Conservation (phyloP, 2,113 vertebrate species). For the Tricholaema leucomelas region DNA sequence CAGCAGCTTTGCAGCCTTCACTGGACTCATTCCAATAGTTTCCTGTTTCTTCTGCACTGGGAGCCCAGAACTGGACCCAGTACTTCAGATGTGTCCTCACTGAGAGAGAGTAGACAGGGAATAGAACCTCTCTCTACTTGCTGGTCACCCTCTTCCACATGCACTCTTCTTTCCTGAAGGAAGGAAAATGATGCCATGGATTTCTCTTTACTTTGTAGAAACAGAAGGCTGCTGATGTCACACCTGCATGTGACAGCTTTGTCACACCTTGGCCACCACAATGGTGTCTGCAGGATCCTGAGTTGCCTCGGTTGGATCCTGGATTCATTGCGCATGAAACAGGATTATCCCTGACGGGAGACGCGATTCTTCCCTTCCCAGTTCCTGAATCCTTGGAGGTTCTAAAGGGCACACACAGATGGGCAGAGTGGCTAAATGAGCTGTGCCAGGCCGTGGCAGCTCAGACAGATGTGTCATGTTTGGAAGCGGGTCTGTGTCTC, state of each 20-base stretch:
- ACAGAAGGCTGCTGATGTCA: rapidly evolving
- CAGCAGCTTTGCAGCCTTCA: too few species aligned
- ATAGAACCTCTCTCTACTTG: too few species aligned
- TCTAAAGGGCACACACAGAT: rapidly evolving
- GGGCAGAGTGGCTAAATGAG: neutral
- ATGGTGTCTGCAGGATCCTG: neutral
- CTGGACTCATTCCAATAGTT: too few species aligned
- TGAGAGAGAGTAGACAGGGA: too few species aligned
- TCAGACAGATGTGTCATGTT: neutral
- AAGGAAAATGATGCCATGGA: rapidly evolving
- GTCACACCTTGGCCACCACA: rapidly evolving
- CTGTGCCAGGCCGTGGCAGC: rapidly evolving
- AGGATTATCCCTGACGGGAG: neutral
- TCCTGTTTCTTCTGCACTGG: too few species aligned
- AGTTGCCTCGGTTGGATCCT: rapidly evolving
- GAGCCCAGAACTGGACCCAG: too few species aligned
- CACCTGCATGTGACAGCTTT: rapidly evolving
- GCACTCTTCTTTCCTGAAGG: neutral
- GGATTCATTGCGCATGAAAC: neutral
- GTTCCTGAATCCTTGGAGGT: neutral
- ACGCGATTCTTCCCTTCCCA: neutral
- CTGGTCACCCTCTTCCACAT: too few species aligned
- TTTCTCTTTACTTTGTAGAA: rapidly evolving
- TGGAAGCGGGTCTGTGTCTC: neutral
- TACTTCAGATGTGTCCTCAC: too few species aligned